These are phyloP conservation scores for Myotis myotis DNA, from an alignment of 2,797 vertebrate genomes.

Conservation along the genomic window DNA sequence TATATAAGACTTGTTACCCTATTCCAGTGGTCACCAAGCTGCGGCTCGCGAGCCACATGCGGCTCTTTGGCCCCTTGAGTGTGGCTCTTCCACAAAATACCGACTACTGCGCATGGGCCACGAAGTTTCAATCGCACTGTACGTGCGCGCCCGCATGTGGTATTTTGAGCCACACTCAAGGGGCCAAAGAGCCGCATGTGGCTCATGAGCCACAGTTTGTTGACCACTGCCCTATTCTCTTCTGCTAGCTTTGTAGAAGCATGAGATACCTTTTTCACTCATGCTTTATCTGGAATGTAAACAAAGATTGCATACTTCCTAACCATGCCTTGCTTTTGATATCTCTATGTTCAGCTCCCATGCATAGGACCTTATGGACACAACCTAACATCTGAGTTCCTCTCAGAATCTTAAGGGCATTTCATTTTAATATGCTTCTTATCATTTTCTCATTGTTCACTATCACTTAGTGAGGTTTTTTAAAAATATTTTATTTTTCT, in stretches of 20 bases:
- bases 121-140: too few relatives aligned
- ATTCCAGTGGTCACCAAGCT: not conserved
- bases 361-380: not conserved
- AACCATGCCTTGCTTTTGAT: slow-evolving; percentile 1
- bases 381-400: not conserved
- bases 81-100: too few relatives aligned
- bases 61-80: too few relatives aligned
- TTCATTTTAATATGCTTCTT: not conserved
- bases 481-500: too few relatives aligned
- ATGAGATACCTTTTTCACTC: not conserved
- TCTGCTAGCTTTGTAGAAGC: not conserved
- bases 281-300: not conserved
- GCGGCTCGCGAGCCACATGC: too few relatives aligned
- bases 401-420: not conserved
- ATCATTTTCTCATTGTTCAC: not conserved
- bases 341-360: not conserved
- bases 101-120: too few relatives aligned
- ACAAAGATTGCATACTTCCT: not conserved
- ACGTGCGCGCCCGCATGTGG: too few relatives aligned
- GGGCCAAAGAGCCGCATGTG: too few relatives aligned
- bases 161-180: too few relatives aligned
- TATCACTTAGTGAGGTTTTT: not conserved
- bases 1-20: not conserved
- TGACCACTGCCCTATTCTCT: not conserved
- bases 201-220: too few relatives aligned